These are phyloP conservation scores for Pollenia amentaria DNA, from an alignment of 2,888 invertebrate genomes.

Conservation along the genomic window DNA sequence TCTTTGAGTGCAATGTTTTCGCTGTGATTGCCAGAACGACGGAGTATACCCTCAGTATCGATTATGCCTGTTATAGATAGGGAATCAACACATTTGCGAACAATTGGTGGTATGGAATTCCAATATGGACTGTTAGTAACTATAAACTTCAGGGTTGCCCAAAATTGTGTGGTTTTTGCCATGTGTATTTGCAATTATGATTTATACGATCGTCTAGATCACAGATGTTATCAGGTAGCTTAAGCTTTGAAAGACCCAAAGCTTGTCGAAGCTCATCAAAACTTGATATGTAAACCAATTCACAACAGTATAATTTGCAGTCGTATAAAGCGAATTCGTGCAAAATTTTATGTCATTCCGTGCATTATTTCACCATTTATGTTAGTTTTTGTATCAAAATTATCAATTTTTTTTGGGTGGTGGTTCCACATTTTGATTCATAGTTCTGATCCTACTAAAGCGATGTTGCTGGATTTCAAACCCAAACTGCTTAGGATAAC, in stretches of 20 bases:
- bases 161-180: conserved; percentile 94
- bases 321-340: too few relatives aligned
- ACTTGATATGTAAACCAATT: conserved; percentile 98
- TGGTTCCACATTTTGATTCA: too few relatives aligned
- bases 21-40: conserved; percentile 94
- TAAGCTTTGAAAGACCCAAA: conserved; percentile 94
- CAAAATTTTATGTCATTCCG: too few relatives aligned
- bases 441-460: too few relatives aligned
- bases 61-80: conserved; percentile 95
- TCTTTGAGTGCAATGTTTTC: conserved; percentile 94
- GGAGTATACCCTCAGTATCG: conserved; percentile 98
- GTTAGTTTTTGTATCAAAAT: too few relatives aligned
- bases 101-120: conserved; percentile 95
- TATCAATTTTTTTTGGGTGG: too few relatives aligned
- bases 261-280: conserved; percentile 95
- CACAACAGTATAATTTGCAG: too few relatives aligned
- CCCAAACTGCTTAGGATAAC: too few relatives aligned
- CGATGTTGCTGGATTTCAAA: too few relatives aligned
- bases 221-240: conserved; percentile 94
- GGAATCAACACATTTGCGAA: conserved; percentile 95
- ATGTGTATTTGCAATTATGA: conserved; percentile 82
- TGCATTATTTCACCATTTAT: too few relatives aligned
- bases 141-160: conserved; percentile 96
- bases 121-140: conserved; percentile 91
- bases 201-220: conserved; percentile 92